These are phyloP conservation scores for Aurelia aurita complex sp. Pacific DNA, from an alignment of 30 jellyfish, hydroid and myxozoan species.

Conservation along the genomic window DNA sequence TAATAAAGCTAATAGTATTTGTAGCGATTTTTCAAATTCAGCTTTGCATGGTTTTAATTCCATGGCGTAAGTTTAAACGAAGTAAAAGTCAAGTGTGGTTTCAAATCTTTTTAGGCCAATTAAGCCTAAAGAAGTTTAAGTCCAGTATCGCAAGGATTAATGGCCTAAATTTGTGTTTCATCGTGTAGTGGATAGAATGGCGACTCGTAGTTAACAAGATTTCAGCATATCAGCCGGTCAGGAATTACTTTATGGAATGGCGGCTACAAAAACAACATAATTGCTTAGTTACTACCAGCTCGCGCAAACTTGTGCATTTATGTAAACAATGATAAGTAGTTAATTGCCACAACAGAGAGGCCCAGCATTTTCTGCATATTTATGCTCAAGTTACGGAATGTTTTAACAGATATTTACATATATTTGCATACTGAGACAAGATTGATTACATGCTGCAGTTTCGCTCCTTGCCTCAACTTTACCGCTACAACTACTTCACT, in stretches of 20 bases:
- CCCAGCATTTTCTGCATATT: too few species aligned
- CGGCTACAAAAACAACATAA: conserved; percentile 43
- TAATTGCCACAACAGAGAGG: too few species aligned
- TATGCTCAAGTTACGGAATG: background rate
- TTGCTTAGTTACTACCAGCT: background rate
- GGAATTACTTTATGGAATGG: conserved; percentile 34
- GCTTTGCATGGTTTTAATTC: conserved; percentile 38
- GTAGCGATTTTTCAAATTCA: conserved; percentile 9
- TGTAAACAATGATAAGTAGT: too few species aligned
- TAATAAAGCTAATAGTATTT: conserved; percentile 26
- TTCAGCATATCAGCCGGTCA: conserved; percentile 28
- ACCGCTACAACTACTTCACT: too few species aligned
- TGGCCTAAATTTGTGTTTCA: conserved; percentile 13
- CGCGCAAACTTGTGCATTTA: background rate
- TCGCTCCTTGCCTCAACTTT: too few species aligned
- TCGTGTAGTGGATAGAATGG: conserved; percentile 17
- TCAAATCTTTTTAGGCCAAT: conserved; percentile 33
- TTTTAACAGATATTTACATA: too few species aligned
- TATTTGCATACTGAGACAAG: too few species aligned
- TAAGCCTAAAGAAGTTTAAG: conserved; percentile 28
- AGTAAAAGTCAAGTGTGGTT: conserved; percentile 26
- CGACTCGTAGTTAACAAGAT: conserved; percentile 35
- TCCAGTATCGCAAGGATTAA: conserved; percentile 28
- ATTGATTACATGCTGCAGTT: too few species aligned
- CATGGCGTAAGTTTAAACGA: conserved; percentile 5